phyloP scores from a whole-genome alignment of 2,888 invertebrate genomes.

The Mamestra brassicae region DNA sequence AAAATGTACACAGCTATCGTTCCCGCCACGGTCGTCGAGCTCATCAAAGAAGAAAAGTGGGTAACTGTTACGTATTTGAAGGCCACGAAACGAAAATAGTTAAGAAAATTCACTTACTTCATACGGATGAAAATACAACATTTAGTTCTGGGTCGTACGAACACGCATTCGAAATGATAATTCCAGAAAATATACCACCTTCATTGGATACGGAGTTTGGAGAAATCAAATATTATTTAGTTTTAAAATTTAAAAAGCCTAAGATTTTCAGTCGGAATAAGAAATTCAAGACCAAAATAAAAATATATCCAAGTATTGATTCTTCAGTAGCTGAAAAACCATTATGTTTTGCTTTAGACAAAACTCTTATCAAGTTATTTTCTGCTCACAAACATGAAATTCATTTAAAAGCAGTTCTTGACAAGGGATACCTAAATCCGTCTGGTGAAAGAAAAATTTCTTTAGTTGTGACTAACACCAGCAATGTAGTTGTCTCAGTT shows the following conservation, averaged over 20 bases:
- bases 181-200: slow-evolving; percentile 50
- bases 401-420: slow-evolving; percentile 42
- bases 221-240: slow-evolving; percentile 41
- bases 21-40: not conserved
- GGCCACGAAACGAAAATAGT: slow-evolving; percentile 41
- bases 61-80: slow-evolving; percentile 11
- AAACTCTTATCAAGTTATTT: slow-evolving; percentile 34
- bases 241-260: slow-evolving; percentile 47
- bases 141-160: slow-evolving; percentile 35
- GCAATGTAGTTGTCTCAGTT: slow-evolving; percentile 28
- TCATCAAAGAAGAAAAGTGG: slow-evolving; percentile 21
- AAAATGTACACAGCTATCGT: not conserved
- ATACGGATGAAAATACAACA: slow-evolving; percentile 6
- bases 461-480: slow-evolving; percentile 33
- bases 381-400: slow-evolving; percentile 33
- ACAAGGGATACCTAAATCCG: slow-evolving; percentile 39
- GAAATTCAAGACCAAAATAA: slow-evolving; percentile 30
- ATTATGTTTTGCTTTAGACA: slow-evolving; percentile 28
- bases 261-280: not conserved
- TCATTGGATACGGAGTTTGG: slow-evolving; percentile 38
- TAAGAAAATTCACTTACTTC: slow-evolving; percentile 29
- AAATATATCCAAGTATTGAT: slow-evolving; percentile 37
- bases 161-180: slow-evolving; percentile 31
- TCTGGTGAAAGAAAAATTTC: slow-evolving; percentile 10
- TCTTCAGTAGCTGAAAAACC: slow-evolving; percentile 11